Conservation (phyloP, 2,797 vertebrate genomes). For the Bovichtus diacanthus region DNA sequence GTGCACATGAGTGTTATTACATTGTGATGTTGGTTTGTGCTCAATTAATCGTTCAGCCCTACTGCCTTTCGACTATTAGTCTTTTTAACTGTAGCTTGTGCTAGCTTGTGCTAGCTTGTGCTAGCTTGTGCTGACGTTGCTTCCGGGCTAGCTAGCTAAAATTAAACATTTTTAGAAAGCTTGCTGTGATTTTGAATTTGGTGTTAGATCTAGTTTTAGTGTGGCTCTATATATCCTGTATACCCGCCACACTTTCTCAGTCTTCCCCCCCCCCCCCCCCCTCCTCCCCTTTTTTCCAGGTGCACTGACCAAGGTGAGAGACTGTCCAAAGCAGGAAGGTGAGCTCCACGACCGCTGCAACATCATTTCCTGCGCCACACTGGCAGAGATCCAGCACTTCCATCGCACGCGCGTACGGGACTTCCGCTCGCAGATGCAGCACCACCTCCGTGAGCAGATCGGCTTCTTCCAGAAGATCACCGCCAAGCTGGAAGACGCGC, state of each 20-base stretch:
- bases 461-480: constrained; percentile 98
- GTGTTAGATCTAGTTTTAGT: neutral
- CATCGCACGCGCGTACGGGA: constrained; percentile 95
- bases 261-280: neutral
- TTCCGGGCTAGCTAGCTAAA: neutral
- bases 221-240: neutral
- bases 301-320: constrained; percentile 98
- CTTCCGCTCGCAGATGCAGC: constrained; percentile 97
- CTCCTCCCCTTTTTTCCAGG: constrained; percentile 80
- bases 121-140: neutral
- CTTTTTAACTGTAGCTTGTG: neutral
- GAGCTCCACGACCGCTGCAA: constrained; percentile 96
- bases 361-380: constrained; percentile 96
- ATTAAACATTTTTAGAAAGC: neutral
- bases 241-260: neutral
- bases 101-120: neutral
- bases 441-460: constrained; percentile 96
- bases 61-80: too few relatives aligned
- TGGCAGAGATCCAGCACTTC: constrained; percentile 98
- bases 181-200: neutral
- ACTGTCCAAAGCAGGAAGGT: constrained; percentile 92
- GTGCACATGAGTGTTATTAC: too few relatives aligned
- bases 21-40: too few relatives aligned
- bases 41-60: too few relatives aligned
- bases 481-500: constrained; percentile 94